phyloP scores from a whole-genome alignment of 2,797 vertebrate genomes.

The Gambelia wislizenii region DNA sequence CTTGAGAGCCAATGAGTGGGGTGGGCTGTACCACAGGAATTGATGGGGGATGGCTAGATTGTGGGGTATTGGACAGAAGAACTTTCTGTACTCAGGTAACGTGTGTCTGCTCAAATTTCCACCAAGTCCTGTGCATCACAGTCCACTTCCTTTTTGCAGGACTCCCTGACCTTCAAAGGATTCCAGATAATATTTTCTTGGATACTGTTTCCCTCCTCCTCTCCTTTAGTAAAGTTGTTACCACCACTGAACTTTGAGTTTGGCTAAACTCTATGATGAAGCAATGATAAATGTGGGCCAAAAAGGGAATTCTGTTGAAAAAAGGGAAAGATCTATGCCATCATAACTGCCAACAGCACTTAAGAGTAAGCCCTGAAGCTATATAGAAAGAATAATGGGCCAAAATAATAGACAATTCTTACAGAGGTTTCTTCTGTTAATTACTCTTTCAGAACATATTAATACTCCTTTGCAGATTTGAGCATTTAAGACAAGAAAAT shows the following conservation, averaged over 20 bases:
- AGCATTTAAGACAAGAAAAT: slow-evolving; percentile 71
- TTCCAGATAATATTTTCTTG: not conserved
- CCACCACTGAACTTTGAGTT: not conserved
- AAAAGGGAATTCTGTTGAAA: not conserved
- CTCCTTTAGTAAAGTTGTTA: not conserved
- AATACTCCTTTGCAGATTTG: slow-evolving; percentile 69
- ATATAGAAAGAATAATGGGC: slow-evolving; percentile 33
- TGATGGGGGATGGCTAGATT: not conserved
- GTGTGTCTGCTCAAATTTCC: not conserved
- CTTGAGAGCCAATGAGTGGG: not conserved
- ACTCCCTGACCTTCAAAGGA: not conserved
- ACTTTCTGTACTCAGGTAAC: not conserved
- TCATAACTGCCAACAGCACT: slow-evolving; percentile 1
- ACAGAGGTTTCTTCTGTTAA: slow-evolving; percentile 70
- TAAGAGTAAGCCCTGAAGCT: slow-evolving; percentile 44
- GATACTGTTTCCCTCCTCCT: not conserved
- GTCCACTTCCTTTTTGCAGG: not conserved
- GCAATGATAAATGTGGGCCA: not conserved
- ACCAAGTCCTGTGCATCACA: too few relatives aligned
- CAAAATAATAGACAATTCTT: slow-evolving; percentile 42
- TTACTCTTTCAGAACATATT: slow-evolving; percentile 77
- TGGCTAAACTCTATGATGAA: not conserved
- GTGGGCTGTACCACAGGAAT: not conserved
- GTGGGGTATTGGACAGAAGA: not conserved
- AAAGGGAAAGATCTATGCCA: not conserved